These are phyloP conservation scores for Bergia puertoricense DNA, from an alignment of 92 coral and sea anemone genomes.

Conservation along the genomic window DNA sequence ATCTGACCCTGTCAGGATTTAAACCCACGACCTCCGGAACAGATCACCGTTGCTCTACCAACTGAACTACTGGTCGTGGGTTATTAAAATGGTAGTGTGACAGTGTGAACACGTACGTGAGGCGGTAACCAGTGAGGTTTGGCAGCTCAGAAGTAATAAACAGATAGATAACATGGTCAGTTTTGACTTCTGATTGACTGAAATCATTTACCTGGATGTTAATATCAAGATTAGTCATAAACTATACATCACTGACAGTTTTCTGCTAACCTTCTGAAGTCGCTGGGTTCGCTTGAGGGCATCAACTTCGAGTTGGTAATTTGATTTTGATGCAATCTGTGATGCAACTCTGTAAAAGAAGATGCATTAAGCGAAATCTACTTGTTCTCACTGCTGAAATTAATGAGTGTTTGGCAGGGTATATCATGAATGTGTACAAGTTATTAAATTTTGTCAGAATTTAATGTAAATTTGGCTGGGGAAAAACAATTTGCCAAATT, in stretches of 20 bases:
- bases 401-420: neutral
- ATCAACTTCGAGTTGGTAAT: conserved; percentile 81
- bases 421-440: too few relatives aligned
- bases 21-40: too few relatives aligned
- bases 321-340: conserved; percentile 48
- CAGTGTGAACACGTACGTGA: too few relatives aligned
- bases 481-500: too few relatives aligned
- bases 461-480: too few relatives aligned
- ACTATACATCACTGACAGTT: neutral
- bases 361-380: too few relatives aligned
- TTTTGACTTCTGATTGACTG: neutral
- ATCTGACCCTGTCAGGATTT: too few relatives aligned
- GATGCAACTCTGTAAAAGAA: neutral
- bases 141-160: neutral
- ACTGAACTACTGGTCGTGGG: too few relatives aligned
- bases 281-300: conserved; percentile 85
- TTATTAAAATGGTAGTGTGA: too few relatives aligned
- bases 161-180: neutral
- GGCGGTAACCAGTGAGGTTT: too few relatives aligned
- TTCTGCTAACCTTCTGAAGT: conserved; percentile 75
- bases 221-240: neutral
- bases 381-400: neutral
- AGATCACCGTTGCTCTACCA: too few relatives aligned
- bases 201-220: neutral
- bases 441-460: too few relatives aligned